Evolutionary conservation across 2,888 invertebrate genomes (phyloP).

Genomic region (Meiosimyza platycephala): DNA sequence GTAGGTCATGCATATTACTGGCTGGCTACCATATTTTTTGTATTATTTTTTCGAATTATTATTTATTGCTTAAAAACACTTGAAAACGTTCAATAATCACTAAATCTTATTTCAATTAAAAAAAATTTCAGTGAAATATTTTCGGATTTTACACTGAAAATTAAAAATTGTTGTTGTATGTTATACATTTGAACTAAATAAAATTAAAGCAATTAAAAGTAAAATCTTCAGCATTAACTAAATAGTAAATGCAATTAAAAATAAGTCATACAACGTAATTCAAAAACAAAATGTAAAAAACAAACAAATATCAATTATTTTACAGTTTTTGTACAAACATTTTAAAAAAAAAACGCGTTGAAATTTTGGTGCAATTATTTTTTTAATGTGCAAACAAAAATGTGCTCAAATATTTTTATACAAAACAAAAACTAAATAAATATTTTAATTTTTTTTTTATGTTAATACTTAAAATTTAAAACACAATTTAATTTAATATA

Average conservation of each 20-base stretch:
- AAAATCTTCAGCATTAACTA: too few species aligned
- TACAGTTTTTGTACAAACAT: conserved; percentile 16
- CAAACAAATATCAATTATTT: conserved; percentile 21
- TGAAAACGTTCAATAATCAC: too few species aligned
- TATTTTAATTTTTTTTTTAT: conserved; percentile 22
- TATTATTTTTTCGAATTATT: too few species aligned
- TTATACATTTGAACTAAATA: too few species aligned
- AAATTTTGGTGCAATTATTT: conserved; percentile 32
- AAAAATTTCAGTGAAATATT: too few species aligned
- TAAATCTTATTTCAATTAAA: too few species aligned
- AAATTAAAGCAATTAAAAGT: too few species aligned
- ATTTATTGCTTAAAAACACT: too few species aligned
- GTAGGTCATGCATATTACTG: too few species aligned
- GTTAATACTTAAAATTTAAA: conserved; percentile 22
- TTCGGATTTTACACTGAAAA: too few species aligned
- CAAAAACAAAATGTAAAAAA: neutral
- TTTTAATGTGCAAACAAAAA: conserved; percentile 33
- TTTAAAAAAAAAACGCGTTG: conserved; percentile 8
- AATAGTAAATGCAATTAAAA: neutral
- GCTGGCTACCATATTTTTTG: too few species aligned
- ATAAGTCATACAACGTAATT: conserved; percentile 1
- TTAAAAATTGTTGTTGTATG: too few species aligned
- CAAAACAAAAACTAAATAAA: conserved; percentile 2
- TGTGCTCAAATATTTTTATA: conserved; percentile 28
- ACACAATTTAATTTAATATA: conserved; percentile 4